Evolutionary conservation across 2,888 invertebrate species (phyloP), one percentile per base, ranked within the genome.

Genomic region (Chironomus tentans): DNA sequence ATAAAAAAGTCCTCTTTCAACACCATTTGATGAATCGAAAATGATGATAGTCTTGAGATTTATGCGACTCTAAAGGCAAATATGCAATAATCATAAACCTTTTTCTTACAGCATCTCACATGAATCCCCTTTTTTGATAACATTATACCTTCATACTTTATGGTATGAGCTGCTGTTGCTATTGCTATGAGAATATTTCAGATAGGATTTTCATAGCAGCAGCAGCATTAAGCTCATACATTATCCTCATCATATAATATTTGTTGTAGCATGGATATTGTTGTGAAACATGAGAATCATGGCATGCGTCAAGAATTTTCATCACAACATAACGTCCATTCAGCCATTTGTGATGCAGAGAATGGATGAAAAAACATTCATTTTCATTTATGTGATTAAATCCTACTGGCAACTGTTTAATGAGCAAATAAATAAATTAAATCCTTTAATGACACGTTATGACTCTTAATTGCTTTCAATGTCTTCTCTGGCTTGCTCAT

Each of bases 351-450:
- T 38, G 38, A 38, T 38, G 38, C 38, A 38, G 38, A 38, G 38
- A 10, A 38, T 28, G 28, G 38, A 69, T 46, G 61, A 56, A 71
- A 48, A 46, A 24, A 18, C 72, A 62, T 73, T 62, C 18, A 73
- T 73, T 62, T 21, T 73, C 62, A 73, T 73, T 73, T 56, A 73
- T 62, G 50, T 61, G 61, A 72, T 72, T 72, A 72, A 72, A 73
- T 46, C 72, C 72, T 10, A 62, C 65, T 56, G 65, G 62, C 72
- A 18, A 18, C 56, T 72, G 72, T 62, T 73, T 56, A 73, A 73
- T 56, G 72, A 73, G 62, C 72, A 73, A 62, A 73, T 73, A 73
- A 73, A 73, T 73, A 73, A 73, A 73, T 73, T 73, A 62, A 73
- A 73, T 73, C 72, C 72, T 73, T 73, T 73, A 73, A 73, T 73